Conservation (phyloP, 1,140 invertebrate genomes). For the Aethina tumida region DNA sequence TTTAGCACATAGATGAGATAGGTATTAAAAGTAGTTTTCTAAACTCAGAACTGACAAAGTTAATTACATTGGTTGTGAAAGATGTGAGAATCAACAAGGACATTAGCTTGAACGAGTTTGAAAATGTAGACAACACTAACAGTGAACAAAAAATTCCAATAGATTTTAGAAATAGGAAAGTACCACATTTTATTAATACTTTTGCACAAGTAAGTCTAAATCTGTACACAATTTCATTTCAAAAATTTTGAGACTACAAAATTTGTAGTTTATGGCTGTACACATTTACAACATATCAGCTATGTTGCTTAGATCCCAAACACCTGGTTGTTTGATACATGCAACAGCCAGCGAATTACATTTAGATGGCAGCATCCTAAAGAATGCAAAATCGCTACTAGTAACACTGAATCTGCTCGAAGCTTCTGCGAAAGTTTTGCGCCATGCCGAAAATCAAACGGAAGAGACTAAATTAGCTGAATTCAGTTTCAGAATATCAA, state of each 20-base stretch:
- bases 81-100: conserved; percentile 80
- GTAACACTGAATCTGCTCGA: conserved; percentile 56
- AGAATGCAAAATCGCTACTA: conserved; percentile 59
- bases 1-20: conserved; percentile 58
- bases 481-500: conserved; percentile 57
- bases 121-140: conserved; percentile 29
- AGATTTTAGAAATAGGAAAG: conserved; percentile 62
- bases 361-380: conserved; percentile 65
- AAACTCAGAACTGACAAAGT: conserved; percentile 80
- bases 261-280: conserved; percentile 68
- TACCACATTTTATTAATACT: conserved; percentile 66
- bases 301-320: conserved; percentile 51
- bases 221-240: background rate
- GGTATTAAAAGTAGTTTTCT: conserved; percentile 81
- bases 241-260: conserved; percentile 9
- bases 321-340: conserved; percentile 64
- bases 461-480: conserved; percentile 52
- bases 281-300: conserved; percentile 74
- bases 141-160: conserved; percentile 36
- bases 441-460: conserved; percentile 34
- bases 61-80: conserved; percentile 71
- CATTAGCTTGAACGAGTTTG: conserved; percentile 42
- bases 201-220: conserved; percentile 70
- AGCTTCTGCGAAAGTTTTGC: conserved; percentile 41
- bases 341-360: conserved; percentile 64